Base-by-base conservation (phyloP, 2,797 vertebrate species). In the Dallia pectoralis region DNA sequence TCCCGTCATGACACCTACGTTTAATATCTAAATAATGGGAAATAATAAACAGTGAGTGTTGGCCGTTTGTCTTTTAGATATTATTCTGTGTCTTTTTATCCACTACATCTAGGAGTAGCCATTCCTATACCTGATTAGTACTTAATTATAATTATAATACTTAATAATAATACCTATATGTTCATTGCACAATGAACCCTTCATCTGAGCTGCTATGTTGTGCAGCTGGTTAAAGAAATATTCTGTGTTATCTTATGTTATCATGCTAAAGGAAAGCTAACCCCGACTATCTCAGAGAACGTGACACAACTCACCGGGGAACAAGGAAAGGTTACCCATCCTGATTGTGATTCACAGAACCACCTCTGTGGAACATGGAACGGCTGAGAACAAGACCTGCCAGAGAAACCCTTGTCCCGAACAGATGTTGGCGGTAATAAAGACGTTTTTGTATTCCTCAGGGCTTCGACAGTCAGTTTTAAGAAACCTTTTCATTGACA, bases 351-450 rank as follows among this genome's bases (percentile, higher is more conserved):
- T 59, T 25, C 22, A 12, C 22, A n/a, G 22, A 27, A 59, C 30
- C 16, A 32, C 62, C 18, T 30, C 62, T 64, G 62, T 25, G 22
- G 53, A 56, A 19, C 22, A 3, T 56, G 22, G 19, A 56, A 16
- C 1, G 61, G 49, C 64, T 79, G 29, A 64, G 67, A 66, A 77
- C 74, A 33, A 64, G 19, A 77, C 27, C 27, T 76, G 84, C 87
- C 85, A 86, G 72, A 81, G 82, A 70, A 75, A 85, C 44, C 29
- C n/a, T 18, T 14, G 44, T 59, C 25, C n/a, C 18, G 63, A 82
- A 79, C 75, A 85, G 75, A 82, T 84, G 86, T 29, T 74, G 75
- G 74, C 73, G 75, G 66, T 76, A 74, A 73, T 80, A 74, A 82
- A 83, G 76, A 70, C 27, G 32, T 53, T 30, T 9, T 0, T n/a